A percentile compares a stretch with the other conserved stretches of the same genome.
These are phyloP conservation scores for Ataeniobius toweri DNA, from an alignment of 2,797 vertebrate species.

Conservation along the genomic window DNA sequence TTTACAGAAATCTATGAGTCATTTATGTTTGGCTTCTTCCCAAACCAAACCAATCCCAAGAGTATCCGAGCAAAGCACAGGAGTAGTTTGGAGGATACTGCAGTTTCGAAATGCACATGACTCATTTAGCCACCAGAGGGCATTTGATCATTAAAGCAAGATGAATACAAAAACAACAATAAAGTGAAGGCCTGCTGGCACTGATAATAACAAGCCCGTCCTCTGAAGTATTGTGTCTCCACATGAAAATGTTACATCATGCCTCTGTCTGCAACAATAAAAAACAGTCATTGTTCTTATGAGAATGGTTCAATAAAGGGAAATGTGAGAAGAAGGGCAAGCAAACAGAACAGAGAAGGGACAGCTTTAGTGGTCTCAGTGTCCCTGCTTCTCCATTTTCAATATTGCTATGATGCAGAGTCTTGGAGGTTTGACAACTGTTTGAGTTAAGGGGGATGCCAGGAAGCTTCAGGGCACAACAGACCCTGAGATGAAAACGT, in stretches of 20 bases:
- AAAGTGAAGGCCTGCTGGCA: constrained; percentile 44
- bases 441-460: constrained; percentile 37
- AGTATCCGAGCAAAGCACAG: constrained; percentile 5
- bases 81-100: background rate
- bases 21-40: background rate
- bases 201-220: constrained; percentile 38
- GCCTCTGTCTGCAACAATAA: background rate
- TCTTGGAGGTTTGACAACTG: constrained; percentile 30
- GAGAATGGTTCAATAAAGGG: constrained; percentile 23
- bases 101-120: constrained; percentile 19
- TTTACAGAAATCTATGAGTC: background rate
- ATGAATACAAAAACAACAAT: constrained; percentile 41
- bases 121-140: constrained; percentile 63
- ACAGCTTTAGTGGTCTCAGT: constrained; percentile 5
- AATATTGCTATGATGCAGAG: constrained; percentile 17
- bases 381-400: constrained; percentile 9
- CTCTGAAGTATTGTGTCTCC: constrained; percentile 43
- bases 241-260: constrained; percentile 40
- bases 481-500: constrained; percentile 48
- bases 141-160: constrained; percentile 63
- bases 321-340: background rate
- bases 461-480: constrained; percentile 53
- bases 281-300: constrained; percentile 13
- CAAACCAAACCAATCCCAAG: background rate
- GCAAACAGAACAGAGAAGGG: background rate